Percentiles rank a stretch among this genome's conserved stretches.
Evolutionary conservation across 2,113 vertebrate genomes (phyloP).

Genomic region (Tapirus terrestris): DNA sequence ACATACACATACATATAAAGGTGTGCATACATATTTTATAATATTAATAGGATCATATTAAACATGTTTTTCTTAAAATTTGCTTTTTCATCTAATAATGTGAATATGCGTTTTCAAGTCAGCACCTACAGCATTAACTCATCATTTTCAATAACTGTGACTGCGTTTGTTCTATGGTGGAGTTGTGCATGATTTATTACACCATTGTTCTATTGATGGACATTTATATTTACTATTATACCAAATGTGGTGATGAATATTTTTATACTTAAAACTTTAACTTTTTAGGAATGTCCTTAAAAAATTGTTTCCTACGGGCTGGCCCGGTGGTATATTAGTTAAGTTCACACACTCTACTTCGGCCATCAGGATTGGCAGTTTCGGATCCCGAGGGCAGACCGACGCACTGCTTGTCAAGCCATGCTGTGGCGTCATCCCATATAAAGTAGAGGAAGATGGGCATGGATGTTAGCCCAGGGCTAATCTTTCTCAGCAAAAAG

Average conservation of each 20-base stretch:
- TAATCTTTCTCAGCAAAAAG: no score
- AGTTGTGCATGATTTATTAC: neutral
- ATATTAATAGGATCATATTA: neutral
- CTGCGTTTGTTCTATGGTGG: neutral
- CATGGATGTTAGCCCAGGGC: no score
- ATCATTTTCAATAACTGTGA: neutral
- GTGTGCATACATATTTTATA: neutral
- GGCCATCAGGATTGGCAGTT: no score
- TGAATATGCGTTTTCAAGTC: neutral
- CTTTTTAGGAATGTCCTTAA: neutral
- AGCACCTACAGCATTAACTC: neutral
- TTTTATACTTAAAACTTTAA: neutral
- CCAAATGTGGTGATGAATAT: neutral
- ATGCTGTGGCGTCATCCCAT: no score
- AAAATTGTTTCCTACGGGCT: neutral
- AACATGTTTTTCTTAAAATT: neutral
- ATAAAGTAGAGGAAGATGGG: no score
- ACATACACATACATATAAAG: no score
- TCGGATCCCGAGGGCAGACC: no score
- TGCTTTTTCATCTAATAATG: neutral
- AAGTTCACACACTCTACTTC: no score
- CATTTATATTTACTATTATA: no score
- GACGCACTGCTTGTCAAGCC: no score
- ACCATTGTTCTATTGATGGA: accelerated
- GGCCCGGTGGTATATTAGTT: no score